These are phyloP conservation scores for Kryptopterus vitreolus DNA, from an alignment of 2,797 vertebrate genomes.

Conservation along the genomic window DNA sequence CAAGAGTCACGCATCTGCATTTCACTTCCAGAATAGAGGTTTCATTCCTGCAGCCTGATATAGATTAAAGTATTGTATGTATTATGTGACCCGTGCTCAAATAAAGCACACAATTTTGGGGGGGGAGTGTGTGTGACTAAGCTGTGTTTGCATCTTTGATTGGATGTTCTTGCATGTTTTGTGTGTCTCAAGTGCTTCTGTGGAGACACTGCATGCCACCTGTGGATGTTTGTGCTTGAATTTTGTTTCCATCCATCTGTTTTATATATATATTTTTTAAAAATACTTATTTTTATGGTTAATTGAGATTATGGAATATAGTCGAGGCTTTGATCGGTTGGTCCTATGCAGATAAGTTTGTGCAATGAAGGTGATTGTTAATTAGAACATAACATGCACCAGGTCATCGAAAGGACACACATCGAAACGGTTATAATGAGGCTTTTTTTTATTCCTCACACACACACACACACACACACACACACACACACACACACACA, in stretches of 20 bases:
- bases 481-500: too few species aligned
- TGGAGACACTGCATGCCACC: slow-evolving; percentile 45
- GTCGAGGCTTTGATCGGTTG: not conserved
- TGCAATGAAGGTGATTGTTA: not conserved
- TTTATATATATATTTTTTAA: not conserved
- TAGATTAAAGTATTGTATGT: too few species aligned
- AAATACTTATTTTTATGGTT: not conserved
- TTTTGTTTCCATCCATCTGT: slow-evolving; percentile 32
- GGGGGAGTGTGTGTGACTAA: slow-evolving; percentile 17
- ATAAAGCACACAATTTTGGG: not conserved
- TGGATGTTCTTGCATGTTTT: slow-evolving; percentile 34
- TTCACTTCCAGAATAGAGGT: slow-evolving; percentile 77
- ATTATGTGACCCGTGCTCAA: slow-evolving; percentile 5
- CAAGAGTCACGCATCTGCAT: not conserved
- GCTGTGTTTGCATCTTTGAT: slow-evolving; percentile 32
- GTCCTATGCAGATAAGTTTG: too few species aligned
- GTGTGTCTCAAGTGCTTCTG: slow-evolving; percentile 42
- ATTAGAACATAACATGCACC: not conserved
- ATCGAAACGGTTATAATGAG: too few species aligned
- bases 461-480: too few species aligned
- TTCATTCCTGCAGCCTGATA: slow-evolving; percentile 81
- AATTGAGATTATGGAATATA: not conserved
- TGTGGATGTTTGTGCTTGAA: slow-evolving; percentile 38
- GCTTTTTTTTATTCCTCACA: too few species aligned
- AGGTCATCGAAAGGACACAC: too few species aligned